Conservation (phyloP, 1,140 invertebrate species). For the Rhopalosiphum maidis region DNA sequence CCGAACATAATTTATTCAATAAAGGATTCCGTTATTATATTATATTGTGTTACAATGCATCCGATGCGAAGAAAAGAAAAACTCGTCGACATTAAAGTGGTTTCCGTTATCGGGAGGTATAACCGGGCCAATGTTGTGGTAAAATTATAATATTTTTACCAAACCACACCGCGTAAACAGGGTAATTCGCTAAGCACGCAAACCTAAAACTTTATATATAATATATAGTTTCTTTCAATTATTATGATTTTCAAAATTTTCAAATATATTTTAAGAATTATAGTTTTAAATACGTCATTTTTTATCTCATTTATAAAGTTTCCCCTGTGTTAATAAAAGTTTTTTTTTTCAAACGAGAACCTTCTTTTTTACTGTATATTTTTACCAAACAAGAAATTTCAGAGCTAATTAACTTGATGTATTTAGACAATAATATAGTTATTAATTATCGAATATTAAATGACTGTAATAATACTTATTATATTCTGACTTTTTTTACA, state of each 20-base stretch:
- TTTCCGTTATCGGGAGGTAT: background rate
- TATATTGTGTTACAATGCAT: background rate
- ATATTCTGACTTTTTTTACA: too few relatives aligned
- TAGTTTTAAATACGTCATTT: background rate
- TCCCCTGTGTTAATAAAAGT: background rate
- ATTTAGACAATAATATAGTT: too few relatives aligned
- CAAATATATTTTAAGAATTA: background rate
- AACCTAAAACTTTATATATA: background rate
- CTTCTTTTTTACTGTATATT: too few relatives aligned
- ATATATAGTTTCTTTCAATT: background rate
- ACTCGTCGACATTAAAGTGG: background rate
- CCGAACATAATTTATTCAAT: background rate
- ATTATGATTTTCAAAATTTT: background rate
- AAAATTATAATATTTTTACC: background rate
- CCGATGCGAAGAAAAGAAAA: background rate
- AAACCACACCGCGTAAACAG: background rate
- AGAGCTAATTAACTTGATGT: background rate
- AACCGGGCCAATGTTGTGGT: background rate
- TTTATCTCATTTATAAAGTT: background rate
- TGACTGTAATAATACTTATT: too few relatives aligned
- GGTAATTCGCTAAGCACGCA: background rate
- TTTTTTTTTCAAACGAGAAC: background rate
- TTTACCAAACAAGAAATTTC: background rate
- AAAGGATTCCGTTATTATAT: slow-evolving; percentile 1
- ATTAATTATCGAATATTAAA: too few relatives aligned